Percentiles rank a stretch among this genome's conserved stretches.
These are phyloP conservation scores for Agonopterix arenella DNA, from an alignment of 2,888 invertebrate genomes.

Conservation along the genomic window DNA sequence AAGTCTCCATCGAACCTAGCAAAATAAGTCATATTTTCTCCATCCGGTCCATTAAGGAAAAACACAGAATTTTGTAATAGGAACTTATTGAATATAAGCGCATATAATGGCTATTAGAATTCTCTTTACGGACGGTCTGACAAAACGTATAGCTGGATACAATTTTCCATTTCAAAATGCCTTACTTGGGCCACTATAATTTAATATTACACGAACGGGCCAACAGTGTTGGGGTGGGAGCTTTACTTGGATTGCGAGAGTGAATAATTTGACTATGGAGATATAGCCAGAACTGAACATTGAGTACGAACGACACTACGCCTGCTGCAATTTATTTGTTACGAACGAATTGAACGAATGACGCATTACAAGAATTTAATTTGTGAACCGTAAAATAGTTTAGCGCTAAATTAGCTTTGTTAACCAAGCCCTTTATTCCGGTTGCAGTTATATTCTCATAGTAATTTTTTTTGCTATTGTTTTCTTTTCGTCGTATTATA, in stretches of 20 bases:
- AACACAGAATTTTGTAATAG: constrained; percentile 40
- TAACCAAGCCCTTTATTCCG: no score
- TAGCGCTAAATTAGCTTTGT: not conserved
- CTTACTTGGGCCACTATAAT: constrained; percentile 67
- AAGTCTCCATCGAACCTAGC: constrained; percentile 10
- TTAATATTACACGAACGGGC: constrained; percentile 67
- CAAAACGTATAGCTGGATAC: constrained; percentile 44
- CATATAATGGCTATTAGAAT: constrained; percentile 15
- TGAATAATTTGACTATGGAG: constrained; percentile 73
- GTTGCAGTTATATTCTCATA: no score
- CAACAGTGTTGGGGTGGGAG: constrained; percentile 42
- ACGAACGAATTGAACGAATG: constrained; percentile 43
- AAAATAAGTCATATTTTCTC: constrained; percentile 4
- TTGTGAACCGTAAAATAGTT: no score
- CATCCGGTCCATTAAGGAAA: not conserved
- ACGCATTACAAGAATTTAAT: constrained; percentile 21
- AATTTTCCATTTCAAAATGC: constrained; percentile 70
- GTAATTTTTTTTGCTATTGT: no score
- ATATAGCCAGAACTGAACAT: constrained; percentile 36
- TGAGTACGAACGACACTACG: constrained; percentile 30
- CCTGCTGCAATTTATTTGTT: constrained; percentile 56
- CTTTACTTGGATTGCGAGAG: constrained; percentile 65
- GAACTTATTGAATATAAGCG: constrained; percentile 29
- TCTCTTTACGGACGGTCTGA: constrained; percentile 31
- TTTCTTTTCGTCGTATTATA: no score